These are phyloP conservation scores for Lapara coniferarum DNA, from an alignment of 2,888 invertebrate species.

Conservation along the genomic window DNA sequence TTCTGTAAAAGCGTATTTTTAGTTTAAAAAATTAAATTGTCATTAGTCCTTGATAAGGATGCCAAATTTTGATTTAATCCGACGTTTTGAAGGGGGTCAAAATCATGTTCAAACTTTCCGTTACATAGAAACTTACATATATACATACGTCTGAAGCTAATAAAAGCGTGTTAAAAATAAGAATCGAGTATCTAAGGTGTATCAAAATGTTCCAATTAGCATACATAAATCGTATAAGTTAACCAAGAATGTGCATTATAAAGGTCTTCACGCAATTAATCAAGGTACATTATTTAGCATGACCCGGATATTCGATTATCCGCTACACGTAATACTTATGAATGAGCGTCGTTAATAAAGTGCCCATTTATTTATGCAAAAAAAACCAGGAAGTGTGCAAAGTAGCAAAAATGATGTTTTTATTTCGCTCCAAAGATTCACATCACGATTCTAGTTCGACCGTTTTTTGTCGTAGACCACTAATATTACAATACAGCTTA, in stretches of 20 bases:
- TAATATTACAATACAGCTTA: constrained; percentile 34
- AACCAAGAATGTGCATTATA: neutral
- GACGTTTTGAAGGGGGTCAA: no score
- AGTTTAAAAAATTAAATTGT: no score
- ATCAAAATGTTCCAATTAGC: neutral
- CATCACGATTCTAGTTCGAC: constrained; percentile 40
- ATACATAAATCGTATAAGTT: neutral
- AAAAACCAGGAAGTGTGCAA: constrained; percentile 60
- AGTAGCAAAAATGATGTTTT: constrained; percentile 55
- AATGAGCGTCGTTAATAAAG: constrained; percentile 41
- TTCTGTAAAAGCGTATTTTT: no score
- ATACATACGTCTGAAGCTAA: no score
- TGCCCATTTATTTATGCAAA: constrained; percentile 46
- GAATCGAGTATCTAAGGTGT: neutral
- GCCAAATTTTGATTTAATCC: no score
- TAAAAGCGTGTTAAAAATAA: no score
- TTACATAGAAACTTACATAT: no score
- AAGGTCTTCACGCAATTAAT: constrained; percentile 21
- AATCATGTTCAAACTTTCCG: no score
- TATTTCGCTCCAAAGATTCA: constrained; percentile 57
- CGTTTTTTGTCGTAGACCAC: constrained; percentile 40
- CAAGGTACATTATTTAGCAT: constrained; percentile 28
- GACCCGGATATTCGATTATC: constrained; percentile 39
- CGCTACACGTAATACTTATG: constrained; percentile 31
- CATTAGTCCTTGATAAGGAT: no score